Conservation (phyloP, 2,113 vertebrate genomes). For the Cromileptes altivelis region DNA sequence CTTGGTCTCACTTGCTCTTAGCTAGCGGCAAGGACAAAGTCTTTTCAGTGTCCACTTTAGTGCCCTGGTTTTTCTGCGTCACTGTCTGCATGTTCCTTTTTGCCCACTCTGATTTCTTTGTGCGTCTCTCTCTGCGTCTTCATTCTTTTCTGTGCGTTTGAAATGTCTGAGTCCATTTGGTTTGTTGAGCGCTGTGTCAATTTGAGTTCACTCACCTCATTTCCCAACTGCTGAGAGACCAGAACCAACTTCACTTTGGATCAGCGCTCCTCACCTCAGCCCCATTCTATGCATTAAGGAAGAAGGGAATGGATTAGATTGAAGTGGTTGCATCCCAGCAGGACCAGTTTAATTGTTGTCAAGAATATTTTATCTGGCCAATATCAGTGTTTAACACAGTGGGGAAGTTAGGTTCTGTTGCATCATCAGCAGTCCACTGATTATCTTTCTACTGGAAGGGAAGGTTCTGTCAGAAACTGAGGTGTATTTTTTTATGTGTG, state of each 20-base stretch:
- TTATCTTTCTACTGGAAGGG: neutral
- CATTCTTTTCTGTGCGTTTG: constrained; percentile 23
- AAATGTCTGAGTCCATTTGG: constrained; percentile 69
- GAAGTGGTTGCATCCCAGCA: constrained; percentile 21
- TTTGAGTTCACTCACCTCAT: constrained; percentile 55
- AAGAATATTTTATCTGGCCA: constrained; percentile 47
- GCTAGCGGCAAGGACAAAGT: neutral
- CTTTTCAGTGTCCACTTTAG: constrained; percentile 48
- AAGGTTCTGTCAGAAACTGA: neutral
- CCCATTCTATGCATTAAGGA: constrained; percentile 28
- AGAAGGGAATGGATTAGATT: constrained; percentile 7
- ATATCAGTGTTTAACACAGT: constrained; percentile 33
- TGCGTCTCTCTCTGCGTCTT: neutral
- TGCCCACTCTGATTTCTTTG: constrained; percentile 17
- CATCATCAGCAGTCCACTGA: neutral
- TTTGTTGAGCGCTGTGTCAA: constrained; percentile 63
- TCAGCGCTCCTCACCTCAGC: constrained; percentile 40
- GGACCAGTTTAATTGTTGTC: constrained; percentile 39
- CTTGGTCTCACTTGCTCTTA: constrained; percentile 22
- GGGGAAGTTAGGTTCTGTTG: neutral
- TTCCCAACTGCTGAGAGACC: constrained; percentile 46
- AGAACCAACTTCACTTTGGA: constrained; percentile 63
- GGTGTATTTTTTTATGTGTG: constrained; percentile 15
- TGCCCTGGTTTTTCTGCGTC: constrained; percentile 38
- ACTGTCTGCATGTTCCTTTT: constrained; percentile 30